These are phyloP conservation scores for Motacilla alba DNA, from an alignment of 2,113 vertebrate species.

Conservation along the genomic window DNA sequence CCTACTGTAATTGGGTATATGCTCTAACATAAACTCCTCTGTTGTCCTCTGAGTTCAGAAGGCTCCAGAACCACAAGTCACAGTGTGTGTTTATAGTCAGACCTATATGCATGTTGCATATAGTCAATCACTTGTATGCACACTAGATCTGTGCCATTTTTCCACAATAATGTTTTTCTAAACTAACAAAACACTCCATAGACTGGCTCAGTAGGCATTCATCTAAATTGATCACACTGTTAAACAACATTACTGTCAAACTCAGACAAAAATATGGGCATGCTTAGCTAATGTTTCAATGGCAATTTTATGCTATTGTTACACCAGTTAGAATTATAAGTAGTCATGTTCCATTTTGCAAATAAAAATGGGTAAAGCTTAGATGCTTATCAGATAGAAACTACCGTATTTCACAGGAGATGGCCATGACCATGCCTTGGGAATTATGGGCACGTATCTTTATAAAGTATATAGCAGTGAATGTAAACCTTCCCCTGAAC, in stretches of 20 bases:
- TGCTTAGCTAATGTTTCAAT: not conserved
- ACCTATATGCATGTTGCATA: not conserved
- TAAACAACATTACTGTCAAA: not conserved
- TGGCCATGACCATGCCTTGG: not conserved
- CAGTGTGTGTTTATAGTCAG: not conserved
- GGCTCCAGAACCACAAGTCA: not conserved
- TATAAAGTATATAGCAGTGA: not conserved
- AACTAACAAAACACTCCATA: not conserved
- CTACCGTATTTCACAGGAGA: not conserved
- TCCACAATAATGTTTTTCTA: not conserved
- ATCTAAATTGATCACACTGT: not conserved
- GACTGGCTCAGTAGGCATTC: not conserved
- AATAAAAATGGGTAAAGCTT: not conserved
- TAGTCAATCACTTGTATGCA: not conserved
- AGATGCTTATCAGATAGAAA: not conserved
- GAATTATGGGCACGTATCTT: not conserved
- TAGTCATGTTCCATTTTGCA: not conserved
- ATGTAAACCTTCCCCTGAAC: not conserved
- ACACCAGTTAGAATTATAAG: not conserved
- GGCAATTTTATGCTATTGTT: not conserved
- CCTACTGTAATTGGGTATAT: not conserved
- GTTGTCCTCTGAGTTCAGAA: not conserved
- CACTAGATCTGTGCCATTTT: not conserved
- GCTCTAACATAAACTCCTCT: not conserved
- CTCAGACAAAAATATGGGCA: not conserved